Base-by-base conservation (phyloP, 2,113 vertebrate genomes). In the Thomomys bottae region DNA sequence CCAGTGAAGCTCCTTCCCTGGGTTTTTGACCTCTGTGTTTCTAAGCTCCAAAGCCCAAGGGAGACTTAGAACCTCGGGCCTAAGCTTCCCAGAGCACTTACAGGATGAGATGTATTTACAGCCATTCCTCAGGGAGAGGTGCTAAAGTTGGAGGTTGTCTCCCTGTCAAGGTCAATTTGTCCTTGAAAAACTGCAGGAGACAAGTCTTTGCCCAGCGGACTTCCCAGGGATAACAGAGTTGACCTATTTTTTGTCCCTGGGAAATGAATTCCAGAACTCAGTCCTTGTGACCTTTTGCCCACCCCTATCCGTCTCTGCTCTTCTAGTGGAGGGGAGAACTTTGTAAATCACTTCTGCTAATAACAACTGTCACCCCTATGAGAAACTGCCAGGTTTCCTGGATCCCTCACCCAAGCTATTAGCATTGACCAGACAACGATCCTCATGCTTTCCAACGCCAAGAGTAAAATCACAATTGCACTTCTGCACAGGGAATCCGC, bases 161-260 rank as follows among this genome's bases (percentile, higher is more conserved):
- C 81, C 82, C 68, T 94, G 83, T 82, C 88, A 94, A n/a, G 93
- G 90, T 95, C 68, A 91, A 91, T 96, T 96, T 94, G 86, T 85
- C 82, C 81, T 89, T 0, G 18, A 92, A 84, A 84, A 66, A 91
- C 49, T 88, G 49, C 75, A 94, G 78, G 30, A 84, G 87, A 83
- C 71, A 30, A 42, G 88, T 88, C 88, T 85, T 92, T 86, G 42
- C 94, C 75, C 75, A 83, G n/a, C 86, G 32, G 95, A 87, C 40
- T 87, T 64, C 61, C 70, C 54, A 89, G 64, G 61, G 78, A 94
- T 94, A 94, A 89, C 59, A 91, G 73, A 94, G 88, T 82, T 94
- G 92, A 94, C 94, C 88, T 95, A 91, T 70, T 94, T 94, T 91
- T 94, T 70, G 94, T 94, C 87, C 91, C 91, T 89, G 63, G 42